Evolutionary conservation across 2,113 vertebrate genomes (phyloP).

Genomic region (Pachycephala philippinensis): DNA sequence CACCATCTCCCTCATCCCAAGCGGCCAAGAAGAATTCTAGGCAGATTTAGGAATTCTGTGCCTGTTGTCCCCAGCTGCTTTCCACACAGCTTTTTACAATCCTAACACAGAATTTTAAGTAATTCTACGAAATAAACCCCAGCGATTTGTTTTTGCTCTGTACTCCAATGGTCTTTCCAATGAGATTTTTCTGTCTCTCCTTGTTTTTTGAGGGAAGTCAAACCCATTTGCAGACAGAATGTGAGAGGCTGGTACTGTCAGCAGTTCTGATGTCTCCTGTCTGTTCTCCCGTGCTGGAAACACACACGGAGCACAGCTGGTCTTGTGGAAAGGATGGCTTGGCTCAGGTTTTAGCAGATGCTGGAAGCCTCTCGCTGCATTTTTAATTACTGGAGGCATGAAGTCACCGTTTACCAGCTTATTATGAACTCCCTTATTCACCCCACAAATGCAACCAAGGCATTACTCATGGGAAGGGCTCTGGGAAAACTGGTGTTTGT

Average conservation of each 20-base stretch:
- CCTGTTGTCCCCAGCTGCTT: background rate
- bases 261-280: background rate
- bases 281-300: background rate
- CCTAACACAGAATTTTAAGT: background rate
- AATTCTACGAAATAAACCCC: fast-evolving
- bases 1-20: background rate
- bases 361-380: background rate
- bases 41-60: background rate
- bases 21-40: background rate
- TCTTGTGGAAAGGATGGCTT: background rate
- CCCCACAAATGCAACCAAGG: background rate
- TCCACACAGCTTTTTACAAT: background rate
- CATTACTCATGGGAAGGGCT: background rate
- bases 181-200: background rate
- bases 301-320: fast-evolving
- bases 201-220: background rate
- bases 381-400: conserved; percentile 10
- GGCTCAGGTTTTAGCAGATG: background rate
- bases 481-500: background rate
- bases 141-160: background rate
- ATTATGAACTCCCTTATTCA: background rate
- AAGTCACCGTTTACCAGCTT: conserved; percentile 42
- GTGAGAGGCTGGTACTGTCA: background rate
- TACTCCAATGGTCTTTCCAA: background rate
- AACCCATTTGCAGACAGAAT: background rate